These are phyloP conservation scores for Pinna nobilis DNA, from an alignment of 1,140 invertebrate species.

Conservation along the genomic window DNA sequence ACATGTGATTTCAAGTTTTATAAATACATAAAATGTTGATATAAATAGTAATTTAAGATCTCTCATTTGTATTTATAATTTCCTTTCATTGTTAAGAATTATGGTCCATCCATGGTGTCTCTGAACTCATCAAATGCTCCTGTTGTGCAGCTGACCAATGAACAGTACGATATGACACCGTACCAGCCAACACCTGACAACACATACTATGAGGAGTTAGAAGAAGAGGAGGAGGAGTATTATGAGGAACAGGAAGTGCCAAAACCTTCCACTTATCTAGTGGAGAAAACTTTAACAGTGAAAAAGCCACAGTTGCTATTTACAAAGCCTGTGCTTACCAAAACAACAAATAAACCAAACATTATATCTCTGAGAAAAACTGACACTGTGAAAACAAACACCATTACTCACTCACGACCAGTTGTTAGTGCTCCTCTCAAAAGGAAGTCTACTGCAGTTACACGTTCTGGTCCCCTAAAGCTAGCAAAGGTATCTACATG, in stretches of 20 bases:
- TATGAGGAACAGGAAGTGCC: neutral
- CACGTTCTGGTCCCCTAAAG: conserved; percentile 30
- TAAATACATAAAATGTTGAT: too few species aligned
- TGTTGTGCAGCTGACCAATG: too few species aligned
- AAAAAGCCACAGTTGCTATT: conserved; percentile 29
- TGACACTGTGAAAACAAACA: conserved; percentile 5
- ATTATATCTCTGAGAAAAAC: conserved; percentile 8
- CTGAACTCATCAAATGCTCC: too few species aligned
- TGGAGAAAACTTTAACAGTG: conserved; percentile 43
- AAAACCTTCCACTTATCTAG: conserved; percentile 16
- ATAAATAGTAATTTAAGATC: too few species aligned
- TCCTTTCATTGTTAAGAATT: too few species aligned
- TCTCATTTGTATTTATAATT: too few species aligned
- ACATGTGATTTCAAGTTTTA: too few species aligned
- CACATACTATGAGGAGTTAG: conserved; percentile 2
- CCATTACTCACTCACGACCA: conserved; percentile 9
- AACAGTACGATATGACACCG: too few species aligned
- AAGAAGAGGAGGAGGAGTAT: conserved; percentile 7
- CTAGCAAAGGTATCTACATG: conserved; percentile 14
- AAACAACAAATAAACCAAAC: neutral
- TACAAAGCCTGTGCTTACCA: conserved; percentile 1
- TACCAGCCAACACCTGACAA: too few species aligned
- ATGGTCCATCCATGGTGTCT: too few species aligned
- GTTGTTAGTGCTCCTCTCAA: neutral
- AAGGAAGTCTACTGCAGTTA: conserved; percentile 4